A percentile compares a stretch with the other conserved stretches of the same genome.
Evolutionary conservation across 1,140 invertebrate genomes (phyloP).

Genomic region (Bombus ignitus): DNA sequence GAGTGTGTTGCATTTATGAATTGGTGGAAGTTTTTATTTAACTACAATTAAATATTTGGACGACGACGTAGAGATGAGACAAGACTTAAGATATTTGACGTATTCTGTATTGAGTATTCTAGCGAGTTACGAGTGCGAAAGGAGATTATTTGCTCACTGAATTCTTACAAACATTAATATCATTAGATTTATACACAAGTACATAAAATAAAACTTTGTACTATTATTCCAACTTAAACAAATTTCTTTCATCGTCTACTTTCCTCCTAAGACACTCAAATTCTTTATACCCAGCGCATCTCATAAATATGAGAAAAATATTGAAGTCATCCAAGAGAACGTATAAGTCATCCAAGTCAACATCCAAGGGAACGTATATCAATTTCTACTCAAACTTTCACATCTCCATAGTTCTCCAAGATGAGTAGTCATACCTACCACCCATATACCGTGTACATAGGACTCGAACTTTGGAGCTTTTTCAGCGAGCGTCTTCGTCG

Average conservation of each 20-base stretch:
- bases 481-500: conserved; percentile 41
- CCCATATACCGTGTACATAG: no score
- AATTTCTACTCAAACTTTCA: background rate
- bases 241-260: no score
- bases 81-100: background rate
- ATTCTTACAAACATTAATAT: no score
- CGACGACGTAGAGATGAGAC: background rate
- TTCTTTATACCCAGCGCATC: no score
- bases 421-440: conserved; percentile 22
- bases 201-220: no score
- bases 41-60: background rate
- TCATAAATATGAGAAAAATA: background rate
- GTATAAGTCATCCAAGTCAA: no score
- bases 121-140: no score
- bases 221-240: no score
- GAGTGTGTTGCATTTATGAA: background rate
- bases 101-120: no score
- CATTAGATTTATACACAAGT: no score
- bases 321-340: background rate
- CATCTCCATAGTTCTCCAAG: conserved; percentile 12
- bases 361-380: background rate
- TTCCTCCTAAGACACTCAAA: background rate
- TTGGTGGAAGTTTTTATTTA: background rate
- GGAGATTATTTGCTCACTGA: no score
- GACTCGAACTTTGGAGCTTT: conserved; percentile 26